Evolutionary conservation across 2,113 vertebrate genomes (phyloP).

Genomic region (Pygoscelis antarcticus): DNA sequence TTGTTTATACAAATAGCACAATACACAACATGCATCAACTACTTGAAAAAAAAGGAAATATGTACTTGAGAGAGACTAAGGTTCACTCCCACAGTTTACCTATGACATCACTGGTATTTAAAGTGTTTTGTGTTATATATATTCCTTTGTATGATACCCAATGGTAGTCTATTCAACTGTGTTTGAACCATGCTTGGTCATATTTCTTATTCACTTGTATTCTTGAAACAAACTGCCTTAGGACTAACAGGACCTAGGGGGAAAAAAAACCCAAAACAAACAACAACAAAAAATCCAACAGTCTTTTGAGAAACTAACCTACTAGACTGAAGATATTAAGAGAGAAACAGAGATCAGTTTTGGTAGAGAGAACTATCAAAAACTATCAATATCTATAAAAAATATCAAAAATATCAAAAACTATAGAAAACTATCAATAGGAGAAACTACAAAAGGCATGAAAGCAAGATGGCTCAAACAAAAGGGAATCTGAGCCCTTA

Average conservation of each 20-base stretch:
- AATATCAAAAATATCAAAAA: neutral
- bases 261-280: neutral
- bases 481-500: neutral
- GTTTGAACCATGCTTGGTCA: neutral
- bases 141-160: neutral
- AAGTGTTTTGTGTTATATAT: neutral
- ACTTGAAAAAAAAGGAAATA: neutral
- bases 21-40: neutral
- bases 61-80: neutral
- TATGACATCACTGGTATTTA: neutral
- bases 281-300: neutral
- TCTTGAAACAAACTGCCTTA: neutral
- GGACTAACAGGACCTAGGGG: neutral
- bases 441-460: neutral
- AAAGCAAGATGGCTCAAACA: neutral
- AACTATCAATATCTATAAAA: neutral
- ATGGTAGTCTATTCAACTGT: neutral
- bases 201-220: neutral
- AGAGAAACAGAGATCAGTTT: neutral
- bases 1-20: neutral
- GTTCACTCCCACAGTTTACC: neutral
- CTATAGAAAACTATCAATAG: accelerated
- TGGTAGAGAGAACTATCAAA: neutral
- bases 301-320: neutral
- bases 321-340: neutral